Percentiles rank a stretch among this genome's conserved stretches.
Conservation (phyloP, 1,140 invertebrate genomes). For the Conus betulinus region DNA sequence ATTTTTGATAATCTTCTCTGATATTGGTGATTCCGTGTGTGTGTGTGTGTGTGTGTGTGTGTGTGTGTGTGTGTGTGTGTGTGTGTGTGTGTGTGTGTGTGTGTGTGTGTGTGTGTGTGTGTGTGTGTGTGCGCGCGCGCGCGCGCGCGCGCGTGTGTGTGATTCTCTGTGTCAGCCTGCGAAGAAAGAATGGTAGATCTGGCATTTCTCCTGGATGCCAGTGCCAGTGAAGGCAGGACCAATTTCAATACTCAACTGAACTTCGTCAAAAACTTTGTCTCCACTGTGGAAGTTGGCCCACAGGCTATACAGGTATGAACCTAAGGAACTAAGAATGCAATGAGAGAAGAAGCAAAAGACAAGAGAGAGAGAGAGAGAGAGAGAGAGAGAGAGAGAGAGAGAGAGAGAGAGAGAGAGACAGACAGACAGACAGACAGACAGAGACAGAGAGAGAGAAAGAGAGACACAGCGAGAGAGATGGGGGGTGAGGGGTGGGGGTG, state of each 20-base stretch:
- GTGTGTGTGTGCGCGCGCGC: not conserved
- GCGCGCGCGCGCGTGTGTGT: not conserved
- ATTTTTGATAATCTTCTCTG: too few species aligned
- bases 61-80: not conserved
- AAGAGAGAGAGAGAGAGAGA: not conserved
- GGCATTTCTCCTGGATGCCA: slow-evolving; percentile 10
- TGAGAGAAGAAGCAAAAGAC: not conserved
- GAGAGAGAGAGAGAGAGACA: not conserved
- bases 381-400: too few species aligned
- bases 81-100: not conserved
- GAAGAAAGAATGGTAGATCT: not conserved
- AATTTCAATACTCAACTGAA: slow-evolving; percentile 16
- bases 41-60: too few species aligned
- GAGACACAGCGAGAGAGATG: too few species aligned
- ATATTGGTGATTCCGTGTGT: too few species aligned
- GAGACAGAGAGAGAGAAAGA: too few species aligned
- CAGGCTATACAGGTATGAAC: not conserved
- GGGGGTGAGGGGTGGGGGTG: too few species aligned
- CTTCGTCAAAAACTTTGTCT: slow-evolving; percentile 1
- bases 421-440: not conserved
- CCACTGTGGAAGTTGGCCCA: not conserved
- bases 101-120: not conserved
- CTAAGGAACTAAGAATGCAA: not conserved
- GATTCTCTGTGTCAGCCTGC: not conserved
- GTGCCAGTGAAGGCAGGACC: slow-evolving; percentile 10